phyloP scores from a whole-genome alignment of 2,113 vertebrate species.

The Odocoileus hemionus region DNA sequence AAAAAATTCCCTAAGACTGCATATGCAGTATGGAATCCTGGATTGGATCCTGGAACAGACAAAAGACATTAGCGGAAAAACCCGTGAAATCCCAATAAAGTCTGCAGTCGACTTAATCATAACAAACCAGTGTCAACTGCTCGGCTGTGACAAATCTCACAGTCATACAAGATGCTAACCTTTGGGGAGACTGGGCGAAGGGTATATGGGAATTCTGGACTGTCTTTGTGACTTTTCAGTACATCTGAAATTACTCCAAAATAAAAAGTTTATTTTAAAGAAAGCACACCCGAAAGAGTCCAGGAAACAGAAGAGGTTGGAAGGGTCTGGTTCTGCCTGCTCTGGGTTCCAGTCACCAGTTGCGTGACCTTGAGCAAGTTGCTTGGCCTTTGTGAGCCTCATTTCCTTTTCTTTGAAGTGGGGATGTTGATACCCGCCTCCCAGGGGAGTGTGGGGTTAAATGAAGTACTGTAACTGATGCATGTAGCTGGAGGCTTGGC shows the following conservation, averaged over 20 bases:
- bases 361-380: slow-evolving; percentile 19
- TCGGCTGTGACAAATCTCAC: not conserved
- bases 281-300: not conserved
- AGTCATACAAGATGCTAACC: slow-evolving; percentile 14
- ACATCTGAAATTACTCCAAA: slow-evolving; percentile 29
- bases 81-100: not conserved
- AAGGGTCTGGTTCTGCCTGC: not conserved
- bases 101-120: not conserved
- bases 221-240: slow-evolving; percentile 29
- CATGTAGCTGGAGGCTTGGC: not conserved
- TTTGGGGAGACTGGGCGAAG: not conserved
- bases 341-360: not conserved
- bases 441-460: not conserved
- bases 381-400: not conserved
- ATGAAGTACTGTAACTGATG: fast-evolving
- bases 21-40: not conserved
- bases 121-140: not conserved
- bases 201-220: not conserved
- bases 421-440: not conserved
- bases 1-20: slow-evolving; percentile 26
- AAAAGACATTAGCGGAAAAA: slow-evolving; percentile 47
- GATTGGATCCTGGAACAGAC: slow-evolving; percentile 32
- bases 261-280: slow-evolving; percentile 35
- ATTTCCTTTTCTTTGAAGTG: not conserved
- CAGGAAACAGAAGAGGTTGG: not conserved